phyloP scores from a whole-genome alignment of 1,140 invertebrate genomes.

The Colletes latitarsis region DNA sequence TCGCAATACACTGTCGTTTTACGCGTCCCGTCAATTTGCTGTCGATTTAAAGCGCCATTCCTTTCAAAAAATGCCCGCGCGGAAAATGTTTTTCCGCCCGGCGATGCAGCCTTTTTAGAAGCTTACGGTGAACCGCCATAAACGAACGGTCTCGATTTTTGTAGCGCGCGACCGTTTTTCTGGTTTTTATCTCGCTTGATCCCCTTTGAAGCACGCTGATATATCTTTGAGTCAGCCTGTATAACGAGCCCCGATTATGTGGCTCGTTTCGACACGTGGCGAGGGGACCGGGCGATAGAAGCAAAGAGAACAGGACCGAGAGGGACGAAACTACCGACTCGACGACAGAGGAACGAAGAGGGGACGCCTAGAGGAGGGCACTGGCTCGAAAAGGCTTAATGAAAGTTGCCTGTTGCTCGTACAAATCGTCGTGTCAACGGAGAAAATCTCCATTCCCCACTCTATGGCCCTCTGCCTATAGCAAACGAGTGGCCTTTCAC shows the following conservation, averaged over 20 bases:
- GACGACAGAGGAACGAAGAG: constrained; percentile 4
- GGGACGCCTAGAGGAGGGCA: constrained; percentile 1
- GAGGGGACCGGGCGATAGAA: constrained; percentile 43
- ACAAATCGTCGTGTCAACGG: constrained; percentile 69
- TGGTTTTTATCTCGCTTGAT: neutral
- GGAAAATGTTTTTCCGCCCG: neutral
- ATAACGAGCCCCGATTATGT: constrained; percentile 49
- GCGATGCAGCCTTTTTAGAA: neutral
- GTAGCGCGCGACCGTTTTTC: neutral
- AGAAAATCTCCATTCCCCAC: constrained; percentile 56
- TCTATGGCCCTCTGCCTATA: constrained; percentile 27
- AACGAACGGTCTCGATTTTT: neutral
- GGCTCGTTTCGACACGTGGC: constrained; percentile 42
- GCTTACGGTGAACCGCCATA: neutral
- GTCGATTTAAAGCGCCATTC: neutral
- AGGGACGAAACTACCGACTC: neutral
- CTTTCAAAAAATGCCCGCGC: neutral
- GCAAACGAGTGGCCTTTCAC: constrained; percentile 33
- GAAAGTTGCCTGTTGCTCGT: constrained; percentile 76
- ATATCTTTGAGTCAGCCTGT: neutral
- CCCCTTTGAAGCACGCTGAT: neutral
- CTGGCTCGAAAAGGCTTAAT: constrained; percentile 73
- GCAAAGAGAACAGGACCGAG: constrained; percentile 34
- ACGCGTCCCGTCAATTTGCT: neutral
- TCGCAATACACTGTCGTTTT: too few species aligned